phyloP scores from a whole-genome alignment of 2,113 vertebrate species.

The Dendrocopos noguchii region DNA sequence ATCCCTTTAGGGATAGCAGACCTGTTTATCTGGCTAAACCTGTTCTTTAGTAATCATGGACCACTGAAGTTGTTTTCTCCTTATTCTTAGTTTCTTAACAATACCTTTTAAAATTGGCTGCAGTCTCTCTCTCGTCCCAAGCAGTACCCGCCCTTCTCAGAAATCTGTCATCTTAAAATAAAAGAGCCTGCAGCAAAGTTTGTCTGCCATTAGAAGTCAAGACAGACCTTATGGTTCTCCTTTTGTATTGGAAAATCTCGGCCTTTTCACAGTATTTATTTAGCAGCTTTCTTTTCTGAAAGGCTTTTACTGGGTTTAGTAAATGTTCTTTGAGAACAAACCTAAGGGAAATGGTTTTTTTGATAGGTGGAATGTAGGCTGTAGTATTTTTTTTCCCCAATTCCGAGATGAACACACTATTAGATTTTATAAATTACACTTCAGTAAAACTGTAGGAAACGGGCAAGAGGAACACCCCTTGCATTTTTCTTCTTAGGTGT shows the following conservation, averaged over 20 bases:
- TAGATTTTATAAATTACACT: slow-evolving; percentile 7
- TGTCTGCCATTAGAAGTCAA: slow-evolving; percentile 67
- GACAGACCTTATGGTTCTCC: slow-evolving; percentile 59
- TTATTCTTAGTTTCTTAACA: slow-evolving; percentile 82
- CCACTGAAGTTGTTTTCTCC: slow-evolving; percentile 80
- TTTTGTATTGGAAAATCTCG: slow-evolving; percentile 72
- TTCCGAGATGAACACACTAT: not conserved
- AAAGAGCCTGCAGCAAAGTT: slow-evolving; percentile 68
- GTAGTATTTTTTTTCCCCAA: not conserved
- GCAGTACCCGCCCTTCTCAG: slow-evolving; percentile 55
- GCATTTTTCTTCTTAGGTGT: not conserved
- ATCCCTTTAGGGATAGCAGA: slow-evolving; percentile 74
- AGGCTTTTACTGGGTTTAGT: slow-evolving; percentile 47
- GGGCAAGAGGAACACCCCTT: not conserved
- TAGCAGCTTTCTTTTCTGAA: slow-evolving; percentile 59
- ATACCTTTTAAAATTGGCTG: slow-evolving; percentile 81
- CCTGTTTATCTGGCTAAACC: slow-evolving; percentile 84
- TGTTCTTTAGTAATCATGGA: slow-evolving; percentile 84
- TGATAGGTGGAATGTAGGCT: slow-evolving; percentile 36
- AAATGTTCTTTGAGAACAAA: slow-evolving; percentile 57
- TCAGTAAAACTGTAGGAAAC: slow-evolving; percentile 14
- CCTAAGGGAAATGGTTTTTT: slow-evolving; percentile 24
- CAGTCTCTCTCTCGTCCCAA: slow-evolving; percentile 63
- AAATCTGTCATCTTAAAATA: slow-evolving; percentile 77
- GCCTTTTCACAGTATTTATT: slow-evolving; percentile 72